Evolutionary conservation across 2,113 vertebrate species (phyloP).

Genomic region (Coptodon bakossiorum): DNA sequence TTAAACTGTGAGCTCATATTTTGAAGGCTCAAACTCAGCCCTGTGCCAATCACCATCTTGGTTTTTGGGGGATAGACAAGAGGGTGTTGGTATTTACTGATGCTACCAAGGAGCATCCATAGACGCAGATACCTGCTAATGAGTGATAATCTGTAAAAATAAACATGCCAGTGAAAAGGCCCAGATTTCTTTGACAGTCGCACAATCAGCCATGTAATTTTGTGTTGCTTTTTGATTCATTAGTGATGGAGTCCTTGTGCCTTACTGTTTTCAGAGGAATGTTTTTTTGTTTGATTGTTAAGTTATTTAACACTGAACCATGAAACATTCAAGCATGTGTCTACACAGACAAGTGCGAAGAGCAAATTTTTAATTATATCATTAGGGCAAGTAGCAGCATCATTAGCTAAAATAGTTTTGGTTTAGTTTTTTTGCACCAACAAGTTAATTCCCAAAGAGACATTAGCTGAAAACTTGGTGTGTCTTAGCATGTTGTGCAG

Average conservation of each 20-base stretch:
- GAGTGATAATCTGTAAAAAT: fast-evolving
- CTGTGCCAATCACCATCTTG: background rate
- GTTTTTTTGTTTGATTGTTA: background rate
- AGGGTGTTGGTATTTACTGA: background rate
- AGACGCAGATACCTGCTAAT: background rate
- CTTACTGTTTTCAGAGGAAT: background rate
- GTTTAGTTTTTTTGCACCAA: background rate
- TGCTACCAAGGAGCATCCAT: background rate
- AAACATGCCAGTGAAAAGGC: background rate
- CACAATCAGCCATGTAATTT: background rate
- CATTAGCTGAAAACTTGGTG: background rate
- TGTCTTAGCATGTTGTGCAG: background rate
- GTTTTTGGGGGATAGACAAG: background rate
- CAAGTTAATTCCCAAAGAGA: background rate
- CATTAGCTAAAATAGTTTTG: background rate
- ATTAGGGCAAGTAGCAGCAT: background rate
- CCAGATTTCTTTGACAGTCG: background rate
- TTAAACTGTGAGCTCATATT: background rate
- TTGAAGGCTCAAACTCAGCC: background rate
- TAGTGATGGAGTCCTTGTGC: fast-evolving
- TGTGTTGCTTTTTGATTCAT: background rate
- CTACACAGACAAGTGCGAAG: background rate
- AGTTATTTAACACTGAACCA: background rate
- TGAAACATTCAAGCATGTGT: background rate
- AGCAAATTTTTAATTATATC: background rate